Percentiles rank a stretch among this genome's conserved stretches.
Evolutionary conservation across 1,140 invertebrate genomes (phyloP).

Genomic region (Colletes gigas): DNA sequence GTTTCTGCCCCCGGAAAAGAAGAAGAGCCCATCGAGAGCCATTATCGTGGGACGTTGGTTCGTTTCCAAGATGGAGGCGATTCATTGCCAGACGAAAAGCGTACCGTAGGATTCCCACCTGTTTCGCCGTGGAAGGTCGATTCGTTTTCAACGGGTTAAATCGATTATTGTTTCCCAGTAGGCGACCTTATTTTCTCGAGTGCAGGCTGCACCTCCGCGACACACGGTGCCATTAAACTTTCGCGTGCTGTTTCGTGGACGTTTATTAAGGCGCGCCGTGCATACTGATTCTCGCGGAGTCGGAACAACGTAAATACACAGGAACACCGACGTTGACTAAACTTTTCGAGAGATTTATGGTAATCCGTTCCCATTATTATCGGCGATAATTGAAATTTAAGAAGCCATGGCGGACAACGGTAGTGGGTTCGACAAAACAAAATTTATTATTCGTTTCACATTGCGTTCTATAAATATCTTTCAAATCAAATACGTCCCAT

Average conservation of each 20-base stretch:
- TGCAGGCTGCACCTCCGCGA: constrained; percentile 20
- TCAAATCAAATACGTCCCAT: too few species aligned
- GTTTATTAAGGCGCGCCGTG: neutral
- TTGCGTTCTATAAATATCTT: too few species aligned
- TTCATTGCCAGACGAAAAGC: too few species aligned
- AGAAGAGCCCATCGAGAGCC: too few species aligned
- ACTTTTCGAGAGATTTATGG: too few species aligned
- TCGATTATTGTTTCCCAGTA: constrained; percentile 56
- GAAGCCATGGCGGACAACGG: too few species aligned
- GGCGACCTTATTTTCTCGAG: constrained; percentile 31
- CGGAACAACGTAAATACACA: neutral
- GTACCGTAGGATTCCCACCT: constrained; percentile 28
- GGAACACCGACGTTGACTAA: too few species aligned
- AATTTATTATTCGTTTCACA: too few species aligned
- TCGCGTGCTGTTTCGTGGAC: neutral
- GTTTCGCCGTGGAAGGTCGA: constrained; percentile 21
- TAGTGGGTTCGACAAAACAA: too few species aligned
- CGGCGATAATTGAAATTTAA: too few species aligned
- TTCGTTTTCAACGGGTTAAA: constrained; percentile 45
- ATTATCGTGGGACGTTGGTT: neutral
- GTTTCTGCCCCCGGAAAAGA: too few species aligned
- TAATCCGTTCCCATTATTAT: too few species aligned
- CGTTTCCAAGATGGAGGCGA: neutral
- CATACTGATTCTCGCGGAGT: neutral
- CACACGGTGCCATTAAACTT: neutral